Conservation (phyloP, 1,140 invertebrate genomes). For the Gryllus bimaculatus region DNA sequence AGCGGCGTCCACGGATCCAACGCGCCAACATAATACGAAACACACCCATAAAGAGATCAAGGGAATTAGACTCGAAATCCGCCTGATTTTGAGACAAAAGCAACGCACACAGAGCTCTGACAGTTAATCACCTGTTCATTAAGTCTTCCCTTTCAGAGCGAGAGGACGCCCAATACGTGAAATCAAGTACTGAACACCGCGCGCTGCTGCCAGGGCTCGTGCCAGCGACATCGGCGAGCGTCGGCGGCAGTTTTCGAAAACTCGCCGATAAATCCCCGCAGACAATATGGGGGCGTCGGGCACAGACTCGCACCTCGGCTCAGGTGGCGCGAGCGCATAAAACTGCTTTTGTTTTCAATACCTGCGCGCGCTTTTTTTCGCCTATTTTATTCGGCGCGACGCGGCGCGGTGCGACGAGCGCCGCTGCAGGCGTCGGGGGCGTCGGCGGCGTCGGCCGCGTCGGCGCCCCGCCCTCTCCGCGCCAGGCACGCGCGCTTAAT, state of each 20-base stretch:
- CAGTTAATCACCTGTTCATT: not conserved
- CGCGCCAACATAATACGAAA: not conserved
- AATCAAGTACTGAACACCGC: not conserved
- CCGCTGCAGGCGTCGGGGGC: not conserved
- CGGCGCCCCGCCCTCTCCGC: too few relatives aligned
- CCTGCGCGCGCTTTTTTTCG: not conserved
- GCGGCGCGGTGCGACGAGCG: too few relatives aligned
- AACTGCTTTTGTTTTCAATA: constrained; percentile 5
- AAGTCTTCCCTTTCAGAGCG: not conserved
- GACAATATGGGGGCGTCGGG: not conserved
- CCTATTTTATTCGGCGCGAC: not conserved
- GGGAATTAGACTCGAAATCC: not conserved
- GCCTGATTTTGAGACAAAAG: not conserved
- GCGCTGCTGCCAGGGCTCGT: not conserved
- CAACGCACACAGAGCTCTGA: not conserved
- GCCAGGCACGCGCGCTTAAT: not conserved
- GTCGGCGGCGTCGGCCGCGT: too few relatives aligned
- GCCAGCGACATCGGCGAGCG: not conserved
- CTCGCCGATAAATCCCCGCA: not conserved
- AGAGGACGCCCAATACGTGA: not conserved
- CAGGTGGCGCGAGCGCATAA: not conserved
- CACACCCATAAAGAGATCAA: not conserved
- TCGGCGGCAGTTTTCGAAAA: not conserved
- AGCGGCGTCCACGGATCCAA: not conserved
- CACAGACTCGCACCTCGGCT: not conserved